These are phyloP conservation scores for Drosophila sp. DNA, from an alignment of 1,140 invertebrate genomes.

Conservation along the genomic window DNA sequence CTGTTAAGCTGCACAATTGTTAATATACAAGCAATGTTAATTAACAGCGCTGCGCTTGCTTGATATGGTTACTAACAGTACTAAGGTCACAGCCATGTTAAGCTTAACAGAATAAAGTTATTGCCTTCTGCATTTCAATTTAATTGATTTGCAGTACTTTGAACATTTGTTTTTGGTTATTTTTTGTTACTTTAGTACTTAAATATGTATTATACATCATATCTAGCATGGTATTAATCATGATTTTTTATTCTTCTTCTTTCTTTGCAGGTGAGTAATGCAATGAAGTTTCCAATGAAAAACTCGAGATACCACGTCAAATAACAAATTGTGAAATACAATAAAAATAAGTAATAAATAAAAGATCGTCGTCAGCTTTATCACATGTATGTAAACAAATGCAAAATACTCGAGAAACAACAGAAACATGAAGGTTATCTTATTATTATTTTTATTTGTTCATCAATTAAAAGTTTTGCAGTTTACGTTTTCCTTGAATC, in stretches of 20 bases:
- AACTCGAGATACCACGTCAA: slow-evolving; percentile 2
- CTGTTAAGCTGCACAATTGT: no score
- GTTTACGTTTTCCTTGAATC: slow-evolving; percentile 63
- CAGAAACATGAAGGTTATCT: slow-evolving; percentile 61
- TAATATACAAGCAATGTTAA: not conserved
- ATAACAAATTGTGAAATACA: slow-evolving; percentile 31
- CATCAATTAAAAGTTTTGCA: slow-evolving; percentile 69
- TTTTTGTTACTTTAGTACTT: not conserved
- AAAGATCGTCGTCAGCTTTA: slow-evolving; percentile 49
- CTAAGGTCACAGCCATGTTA: no score
- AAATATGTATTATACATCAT: slow-evolving; percentile 4
- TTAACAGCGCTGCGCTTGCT: not conserved
- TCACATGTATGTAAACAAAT: slow-evolving; percentile 66
- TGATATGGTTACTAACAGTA: not conserved
- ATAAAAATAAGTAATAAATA: no score
- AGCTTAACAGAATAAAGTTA: not conserved
- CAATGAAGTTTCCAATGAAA: slow-evolving; percentile 36
- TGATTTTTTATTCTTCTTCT: slow-evolving; percentile 38
- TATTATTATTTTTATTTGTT: slow-evolving; percentile 70
- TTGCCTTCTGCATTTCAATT: no score
- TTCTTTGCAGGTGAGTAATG: slow-evolving; percentile 70
- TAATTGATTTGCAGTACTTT: no score
- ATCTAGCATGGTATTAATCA: slow-evolving; percentile 24
- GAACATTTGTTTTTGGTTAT: no score
- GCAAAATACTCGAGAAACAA: slow-evolving; percentile 40